Conservation (phyloP, 2,113 vertebrate genomes). For the Mirounga angustirostris region DNA sequence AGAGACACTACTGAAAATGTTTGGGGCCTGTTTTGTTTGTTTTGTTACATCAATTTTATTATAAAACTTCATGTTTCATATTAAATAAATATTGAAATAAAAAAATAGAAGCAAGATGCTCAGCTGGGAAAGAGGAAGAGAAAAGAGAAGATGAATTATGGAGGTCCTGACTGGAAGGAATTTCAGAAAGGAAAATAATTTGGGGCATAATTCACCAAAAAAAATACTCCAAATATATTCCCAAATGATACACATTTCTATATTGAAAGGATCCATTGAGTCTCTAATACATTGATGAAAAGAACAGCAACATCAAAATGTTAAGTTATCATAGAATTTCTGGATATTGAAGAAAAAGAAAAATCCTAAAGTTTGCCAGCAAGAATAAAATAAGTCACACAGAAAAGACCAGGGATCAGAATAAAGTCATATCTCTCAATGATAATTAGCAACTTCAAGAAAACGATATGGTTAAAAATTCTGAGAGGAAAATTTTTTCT, state of each 20-base stretch:
- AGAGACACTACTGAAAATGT: background rate
- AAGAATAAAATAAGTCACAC: background rate
- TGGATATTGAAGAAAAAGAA: background rate
- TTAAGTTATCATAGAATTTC: background rate
- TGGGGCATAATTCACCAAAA: background rate
- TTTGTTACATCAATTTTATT: background rate
- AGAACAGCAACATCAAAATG: background rate
- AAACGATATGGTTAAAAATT: conserved; percentile 30
- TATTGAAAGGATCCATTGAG: background rate
- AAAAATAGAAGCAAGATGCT: background rate
- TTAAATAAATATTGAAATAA: background rate
- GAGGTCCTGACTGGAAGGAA: background rate
- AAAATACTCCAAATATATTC: background rate
- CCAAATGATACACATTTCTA: background rate
- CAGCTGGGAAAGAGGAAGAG: background rate
- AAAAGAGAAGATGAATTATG: background rate
- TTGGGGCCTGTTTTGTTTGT: background rate
- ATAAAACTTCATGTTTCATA: background rate
- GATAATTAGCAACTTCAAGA: background rate
- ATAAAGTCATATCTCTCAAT: background rate
- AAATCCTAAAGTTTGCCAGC: background rate
- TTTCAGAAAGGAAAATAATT: conserved; percentile 15
- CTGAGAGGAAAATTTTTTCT: background rate
- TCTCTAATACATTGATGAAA: background rate
- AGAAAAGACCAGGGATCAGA: background rate